Evolutionary conservation across 2,888 invertebrate genomes (phyloP).

Genomic region (Temnothorax ravouxi): DNA sequence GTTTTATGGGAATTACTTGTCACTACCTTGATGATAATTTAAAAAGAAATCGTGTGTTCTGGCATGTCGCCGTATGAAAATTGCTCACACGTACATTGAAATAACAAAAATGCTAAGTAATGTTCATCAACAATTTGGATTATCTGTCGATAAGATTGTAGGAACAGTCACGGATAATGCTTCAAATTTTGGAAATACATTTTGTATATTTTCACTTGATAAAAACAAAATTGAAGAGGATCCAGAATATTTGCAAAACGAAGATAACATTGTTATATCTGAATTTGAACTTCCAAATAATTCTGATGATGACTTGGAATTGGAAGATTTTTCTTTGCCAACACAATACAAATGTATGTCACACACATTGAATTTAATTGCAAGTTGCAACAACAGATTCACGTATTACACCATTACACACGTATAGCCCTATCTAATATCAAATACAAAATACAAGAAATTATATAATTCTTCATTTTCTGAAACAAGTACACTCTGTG

Average conservation of each 20-base stretch:
- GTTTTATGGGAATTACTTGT: conserved; percentile 49
- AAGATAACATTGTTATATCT: conserved; percentile 40
- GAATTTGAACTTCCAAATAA: conserved; percentile 34
- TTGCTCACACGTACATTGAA: conserved; percentile 52
- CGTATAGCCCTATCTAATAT: no score
- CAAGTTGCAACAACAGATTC: no score
- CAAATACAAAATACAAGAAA: no score
- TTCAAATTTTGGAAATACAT: conserved; percentile 61
- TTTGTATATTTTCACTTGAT: conserved; percentile 44
- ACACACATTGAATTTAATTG: no score
- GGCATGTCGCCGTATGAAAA: conserved; percentile 58
- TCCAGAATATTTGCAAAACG: conserved; percentile 11
- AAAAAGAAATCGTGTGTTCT: conserved; percentile 52
- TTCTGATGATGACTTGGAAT: no score
- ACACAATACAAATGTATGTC: no score
- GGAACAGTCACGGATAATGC: conserved; percentile 60
- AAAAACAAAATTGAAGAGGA: conserved; percentile 35
- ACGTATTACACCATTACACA: no score
- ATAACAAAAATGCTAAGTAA: conserved; percentile 51
- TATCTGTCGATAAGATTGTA: conserved; percentile 49
- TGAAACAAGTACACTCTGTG: no score
- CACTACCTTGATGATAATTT: conserved; percentile 52
- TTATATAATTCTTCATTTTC: no score
- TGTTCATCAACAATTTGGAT: conserved; percentile 53
- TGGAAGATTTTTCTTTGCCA: no score